A percentile compares a stretch with the other conserved stretches of the same genome.
These are phyloP conservation scores for Cerastis rubricosa DNA, from an alignment of 2,888 invertebrate genomes.

Conservation along the genomic window DNA sequence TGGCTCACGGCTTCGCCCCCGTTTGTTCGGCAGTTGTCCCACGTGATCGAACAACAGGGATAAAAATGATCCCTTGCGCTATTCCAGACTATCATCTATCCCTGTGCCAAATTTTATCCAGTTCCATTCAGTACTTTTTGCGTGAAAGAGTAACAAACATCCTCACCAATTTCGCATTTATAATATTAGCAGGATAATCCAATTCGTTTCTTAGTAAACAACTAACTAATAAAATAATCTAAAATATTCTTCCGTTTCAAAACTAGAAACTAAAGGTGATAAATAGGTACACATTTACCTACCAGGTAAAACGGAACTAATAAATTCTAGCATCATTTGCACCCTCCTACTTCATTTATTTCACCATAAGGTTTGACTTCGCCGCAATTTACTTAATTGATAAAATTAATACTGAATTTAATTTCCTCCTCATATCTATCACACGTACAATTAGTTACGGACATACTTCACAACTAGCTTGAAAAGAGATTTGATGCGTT, in stretches of 20 bases:
- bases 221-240: too few relatives aligned
- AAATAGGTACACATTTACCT: slow-evolving; percentile 14
- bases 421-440: slow-evolving; percentile 74
- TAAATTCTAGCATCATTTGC: slow-evolving; percentile 59
- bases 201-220: background rate
- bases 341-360: slow-evolving; percentile 58
- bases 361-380: slow-evolving; percentile 52
- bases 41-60: too few relatives aligned
- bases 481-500: slow-evolving; percentile 25
- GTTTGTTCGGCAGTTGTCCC: too few relatives aligned
- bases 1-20: too few relatives aligned
- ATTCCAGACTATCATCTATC: too few relatives aligned
- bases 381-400: slow-evolving; percentile 62
- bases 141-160: too few relatives aligned
- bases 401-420: slow-evolving; percentile 68
- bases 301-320: slow-evolving; percentile 48
- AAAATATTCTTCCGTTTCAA: background rate
- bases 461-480: slow-evolving; percentile 42
- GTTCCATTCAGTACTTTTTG: too few relatives aligned
- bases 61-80: too few relatives aligned
- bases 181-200: background rate
- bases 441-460: slow-evolving; percentile 67
- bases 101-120: too few relatives aligned
- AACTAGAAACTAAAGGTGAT: slow-evolving; percentile 2
- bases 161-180: too few relatives aligned